Percentiles rank a stretch among this genome's conserved stretches.
Conservation (phyloP, 1,140 invertebrate genomes). For the Sycophaga agraensis region DNA sequence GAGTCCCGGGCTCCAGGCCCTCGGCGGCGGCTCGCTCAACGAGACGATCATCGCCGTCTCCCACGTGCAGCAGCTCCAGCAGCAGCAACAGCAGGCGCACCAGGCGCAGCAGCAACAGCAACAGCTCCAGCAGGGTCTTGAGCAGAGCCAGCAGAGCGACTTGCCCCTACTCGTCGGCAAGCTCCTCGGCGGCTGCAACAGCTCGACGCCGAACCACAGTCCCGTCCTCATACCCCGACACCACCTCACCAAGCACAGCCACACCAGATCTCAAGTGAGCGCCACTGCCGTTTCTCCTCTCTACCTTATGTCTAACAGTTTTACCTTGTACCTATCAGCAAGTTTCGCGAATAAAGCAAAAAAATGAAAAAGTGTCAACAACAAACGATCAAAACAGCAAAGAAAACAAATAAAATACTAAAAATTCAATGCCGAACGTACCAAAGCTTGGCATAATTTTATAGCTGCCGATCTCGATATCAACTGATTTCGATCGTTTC, state of each 20-base stretch:
- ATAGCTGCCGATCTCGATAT: too few relatives aligned
- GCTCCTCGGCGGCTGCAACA: constrained; percentile 64
- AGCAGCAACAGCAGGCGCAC: constrained; percentile 28
- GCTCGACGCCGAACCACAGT: constrained; percentile 66
- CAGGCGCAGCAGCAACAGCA: constrained; percentile 32
- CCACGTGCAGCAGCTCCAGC: constrained; percentile 44
- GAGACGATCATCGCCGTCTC: constrained; percentile 44
- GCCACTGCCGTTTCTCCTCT: too few relatives aligned
- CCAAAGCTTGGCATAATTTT: too few relatives aligned
- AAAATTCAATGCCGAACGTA: too few relatives aligned
- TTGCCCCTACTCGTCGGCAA: constrained; percentile 65
- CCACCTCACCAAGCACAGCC: constrained; percentile 55
- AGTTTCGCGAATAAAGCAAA: too few relatives aligned
- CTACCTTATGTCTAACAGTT: too few relatives aligned
- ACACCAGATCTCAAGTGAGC: constrained; percentile 52
- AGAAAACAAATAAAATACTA: too few relatives aligned
- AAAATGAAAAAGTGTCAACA: too few relatives aligned
- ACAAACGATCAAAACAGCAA: too few relatives aligned
- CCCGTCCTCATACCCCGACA: constrained; percentile 66
- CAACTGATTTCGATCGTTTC: too few relatives aligned
- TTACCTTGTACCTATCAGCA: too few relatives aligned
- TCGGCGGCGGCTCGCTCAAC: constrained; percentile 41
- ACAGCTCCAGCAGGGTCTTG: constrained; percentile 41
- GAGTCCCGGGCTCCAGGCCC: constrained; percentile 40
- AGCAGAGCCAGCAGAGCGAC: constrained; percentile 55